A percentile compares a stretch with the other conserved stretches of the same genome.
phyloP scores from a whole-genome alignment of 2,888 invertebrate genomes.

The Deroplatys truncata region DNA sequence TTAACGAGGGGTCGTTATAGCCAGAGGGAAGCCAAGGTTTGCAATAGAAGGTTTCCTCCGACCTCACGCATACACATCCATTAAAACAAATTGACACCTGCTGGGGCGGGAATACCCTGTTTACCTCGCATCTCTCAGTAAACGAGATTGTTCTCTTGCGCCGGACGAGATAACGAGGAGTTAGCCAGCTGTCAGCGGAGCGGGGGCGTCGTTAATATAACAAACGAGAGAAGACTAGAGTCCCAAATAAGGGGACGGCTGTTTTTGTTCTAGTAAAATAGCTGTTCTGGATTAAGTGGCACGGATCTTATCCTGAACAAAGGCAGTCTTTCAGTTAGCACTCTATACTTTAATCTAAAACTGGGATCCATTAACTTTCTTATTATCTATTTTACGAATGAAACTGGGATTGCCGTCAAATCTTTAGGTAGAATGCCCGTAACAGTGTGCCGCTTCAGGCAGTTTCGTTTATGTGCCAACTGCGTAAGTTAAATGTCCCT shows the following conservation, averaged over 20 bases:
- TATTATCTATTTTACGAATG: no score
- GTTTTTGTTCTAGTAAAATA: neutral
- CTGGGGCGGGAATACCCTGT: slow-evolving; percentile 38
- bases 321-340: no score
- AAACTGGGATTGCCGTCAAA: no score
- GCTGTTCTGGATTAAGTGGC: no score
- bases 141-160: neutral
- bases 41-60: neutral
- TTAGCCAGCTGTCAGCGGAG: neutral
- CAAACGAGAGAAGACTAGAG: neutral
- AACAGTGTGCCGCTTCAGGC: no score
- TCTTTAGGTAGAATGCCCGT: no score
- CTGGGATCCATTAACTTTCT: no score
- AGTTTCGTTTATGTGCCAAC: no score
- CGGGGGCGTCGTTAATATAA: slow-evolving; percentile 2
- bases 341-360: no score
- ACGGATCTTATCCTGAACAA: no score
- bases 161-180: slow-evolving; percentile 1
- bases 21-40: slow-evolving; percentile 17
- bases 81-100: slow-evolving; percentile 51
- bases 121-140: slow-evolving; percentile 26
- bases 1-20: slow-evolving; percentile 40
- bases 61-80: slow-evolving; percentile 41
- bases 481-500: no score
- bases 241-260: no score